These are phyloP conservation scores for Oreonectes daqikongensis DNA, from an alignment of 2,797 vertebrate species.

Conservation along the genomic window DNA sequence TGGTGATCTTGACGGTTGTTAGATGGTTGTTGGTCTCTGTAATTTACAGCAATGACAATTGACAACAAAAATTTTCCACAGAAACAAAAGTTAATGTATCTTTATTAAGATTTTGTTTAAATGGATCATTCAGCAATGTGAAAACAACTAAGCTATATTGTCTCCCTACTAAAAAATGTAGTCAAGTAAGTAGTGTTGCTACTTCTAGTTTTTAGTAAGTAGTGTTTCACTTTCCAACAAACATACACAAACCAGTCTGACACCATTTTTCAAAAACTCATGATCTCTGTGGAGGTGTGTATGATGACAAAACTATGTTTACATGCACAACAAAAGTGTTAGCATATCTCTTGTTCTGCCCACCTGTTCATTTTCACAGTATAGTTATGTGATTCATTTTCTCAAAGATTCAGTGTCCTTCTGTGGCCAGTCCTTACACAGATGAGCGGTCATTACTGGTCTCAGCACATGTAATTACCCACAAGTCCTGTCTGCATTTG, in stretches of 20 bases:
- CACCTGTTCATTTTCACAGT: slow-evolving; percentile 23
- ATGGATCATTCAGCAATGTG: neutral
- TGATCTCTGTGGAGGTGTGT: neutral
- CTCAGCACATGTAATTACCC: slow-evolving; percentile 36
- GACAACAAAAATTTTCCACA: no score
- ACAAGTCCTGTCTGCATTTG: neutral
- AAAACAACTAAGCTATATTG: neutral
- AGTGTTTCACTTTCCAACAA: neutral
- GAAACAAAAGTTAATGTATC: no score
- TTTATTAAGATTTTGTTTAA: no score
- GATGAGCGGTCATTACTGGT: slow-evolving; percentile 15
- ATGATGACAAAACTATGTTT: neutral
- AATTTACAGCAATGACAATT: no score
- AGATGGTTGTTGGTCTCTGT: no score
- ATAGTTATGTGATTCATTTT: slow-evolving; percentile 25
- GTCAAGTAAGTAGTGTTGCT: neutral
- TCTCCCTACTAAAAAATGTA: neutral
- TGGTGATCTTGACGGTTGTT: no score
- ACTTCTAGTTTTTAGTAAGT: neutral
- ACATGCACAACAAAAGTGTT: slow-evolving; percentile 7
- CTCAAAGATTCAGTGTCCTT: slow-evolving; percentile 18
- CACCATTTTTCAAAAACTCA: slow-evolving; percentile 1
- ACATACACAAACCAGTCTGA: neutral
- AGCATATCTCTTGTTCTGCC: slow-evolving; percentile 13
- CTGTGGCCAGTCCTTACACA: slow-evolving; percentile 17